These are phyloP conservation scores for Synanthedon myopaeformis DNA, from an alignment of 2,888 invertebrate species.

Conservation along the genomic window DNA sequence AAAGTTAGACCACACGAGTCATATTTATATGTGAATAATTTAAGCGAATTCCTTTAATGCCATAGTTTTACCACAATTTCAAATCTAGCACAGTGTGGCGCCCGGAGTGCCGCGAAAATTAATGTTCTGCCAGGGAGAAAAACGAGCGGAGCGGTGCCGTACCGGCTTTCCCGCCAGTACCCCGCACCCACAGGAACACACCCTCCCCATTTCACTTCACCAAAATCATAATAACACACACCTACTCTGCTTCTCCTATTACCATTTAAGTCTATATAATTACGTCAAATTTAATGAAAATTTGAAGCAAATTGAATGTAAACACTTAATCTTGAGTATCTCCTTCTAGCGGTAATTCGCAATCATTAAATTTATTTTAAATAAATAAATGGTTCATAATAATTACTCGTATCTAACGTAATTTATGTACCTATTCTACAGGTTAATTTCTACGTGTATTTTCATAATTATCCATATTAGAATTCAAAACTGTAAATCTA, in stretches of 20 bases:
- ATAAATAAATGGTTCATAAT: no score
- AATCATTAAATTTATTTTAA: no score
- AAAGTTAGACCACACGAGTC: no score
- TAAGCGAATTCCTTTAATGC: conserved; percentile 28
- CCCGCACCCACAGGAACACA: conserved; percentile 16
- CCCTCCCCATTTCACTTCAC: neutral
- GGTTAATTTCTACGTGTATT: no score
- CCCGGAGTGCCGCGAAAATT: conserved; percentile 61
- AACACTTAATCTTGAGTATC: neutral
- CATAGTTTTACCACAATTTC: conserved; percentile 52
- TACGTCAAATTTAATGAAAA: conserved; percentile 4
- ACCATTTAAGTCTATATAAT: neutral
- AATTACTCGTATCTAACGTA: no score
- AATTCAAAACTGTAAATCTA: no score
- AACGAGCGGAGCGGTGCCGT: conserved; percentile 48
- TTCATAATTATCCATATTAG: no score
- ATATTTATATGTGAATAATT: conserved; percentile 21
- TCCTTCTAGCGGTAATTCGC: neutral
- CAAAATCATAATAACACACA: neutral
- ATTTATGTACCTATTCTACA: no score
- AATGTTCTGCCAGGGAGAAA: conserved; percentile 67
- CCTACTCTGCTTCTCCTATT: neutral
- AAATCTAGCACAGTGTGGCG: conserved; percentile 46
- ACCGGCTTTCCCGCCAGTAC: conserved; percentile 10
- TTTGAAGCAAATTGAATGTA: conserved; percentile 2